Base-by-base conservation (phyloP, 1,140 invertebrate species). In the Caerostris darwini region DNA sequence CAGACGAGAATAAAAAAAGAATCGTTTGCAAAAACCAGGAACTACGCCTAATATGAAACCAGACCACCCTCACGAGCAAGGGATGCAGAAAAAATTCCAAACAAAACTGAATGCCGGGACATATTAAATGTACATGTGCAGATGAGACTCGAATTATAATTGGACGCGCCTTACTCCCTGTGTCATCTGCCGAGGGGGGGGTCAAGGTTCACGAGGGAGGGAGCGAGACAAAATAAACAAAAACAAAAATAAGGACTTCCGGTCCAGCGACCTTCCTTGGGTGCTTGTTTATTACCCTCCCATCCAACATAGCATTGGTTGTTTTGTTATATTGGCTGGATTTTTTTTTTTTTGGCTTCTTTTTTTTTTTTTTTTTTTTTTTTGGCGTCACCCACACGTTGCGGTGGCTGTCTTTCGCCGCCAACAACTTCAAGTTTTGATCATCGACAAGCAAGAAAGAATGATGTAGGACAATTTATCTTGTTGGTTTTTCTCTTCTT, bases 261-360 rank as follows among this genome's bases (percentile, higher is more conserved):
- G 85, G 85, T 61, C 85, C 58, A 87, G 57, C 85, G 58, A 61
- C 85, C 85, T 59, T 87, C 64, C 19, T 8, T 64, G 87, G 61
- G 59, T 67, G 87, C 87, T 64, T 69, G 71, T 89, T 89, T 89
- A 89, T 89, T 89, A 71, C 87, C 14, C 59, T 89, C 50, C 87
- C 87, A 64, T 69, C 56, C 56, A 83, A 19, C 82, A 57, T 83
- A 53, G 82, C 34, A 7, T 83, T 58, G 2, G 17, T 83, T 83
- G 53, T 57, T 83, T 83, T n/a, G 82, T n/a, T 58, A 57, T 58
- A n/a, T 83, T 83, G 53, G 14, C 82, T 7, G n/a, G 8, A 57
- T 57, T 56, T 83, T 77, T 56, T 77, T 56, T 19, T 57, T 2
- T 34, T 34, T 34, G 34, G 34, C 82, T 7, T 57, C 53, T 83